These are phyloP conservation scores for Intellagama lesueurii DNA, from an alignment of 2,797 vertebrate species.

Conservation along the genomic window DNA sequence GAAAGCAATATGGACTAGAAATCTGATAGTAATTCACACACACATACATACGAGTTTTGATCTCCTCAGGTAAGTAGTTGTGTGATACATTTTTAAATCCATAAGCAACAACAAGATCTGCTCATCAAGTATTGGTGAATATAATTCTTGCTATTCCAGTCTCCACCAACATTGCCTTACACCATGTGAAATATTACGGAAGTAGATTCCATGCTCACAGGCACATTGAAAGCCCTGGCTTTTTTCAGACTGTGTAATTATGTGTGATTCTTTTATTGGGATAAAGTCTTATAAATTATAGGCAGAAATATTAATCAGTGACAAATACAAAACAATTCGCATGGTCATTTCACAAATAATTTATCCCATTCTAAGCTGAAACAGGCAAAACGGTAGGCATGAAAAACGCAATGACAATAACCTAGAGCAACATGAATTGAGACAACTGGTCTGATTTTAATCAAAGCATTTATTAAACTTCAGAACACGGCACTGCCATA, in stretches of 20 bases:
- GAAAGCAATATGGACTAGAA: neutral
- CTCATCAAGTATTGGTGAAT: neutral
- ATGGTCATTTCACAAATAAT: conserved; percentile 13
- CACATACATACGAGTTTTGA: neutral
- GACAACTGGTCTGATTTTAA: conserved; percentile 50
- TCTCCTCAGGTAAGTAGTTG: neutral
- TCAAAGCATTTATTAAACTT: conserved; percentile 57
- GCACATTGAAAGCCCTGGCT: neutral
- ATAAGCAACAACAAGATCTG: neutral
- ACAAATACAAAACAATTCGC: neutral
- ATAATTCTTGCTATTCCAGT: neutral
- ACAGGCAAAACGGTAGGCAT: conserved; percentile 18
- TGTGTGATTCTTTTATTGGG: neutral
- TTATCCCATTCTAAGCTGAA: conserved; percentile 41
- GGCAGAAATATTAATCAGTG: conserved; percentile 43
- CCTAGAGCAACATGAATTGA: conserved; percentile 32
- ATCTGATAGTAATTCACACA: neutral
- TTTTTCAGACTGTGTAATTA: conserved; percentile 5
- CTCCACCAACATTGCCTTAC: neutral
- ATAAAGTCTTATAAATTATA: conserved; percentile 36
- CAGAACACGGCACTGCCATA: conserved; percentile 16
- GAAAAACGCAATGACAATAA: conserved; percentile 46
- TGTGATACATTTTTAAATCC: neutral
- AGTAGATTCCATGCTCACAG: neutral
- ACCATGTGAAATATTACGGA: neutral